Percentiles rank a stretch among this genome's conserved stretches.
These are phyloP conservation scores for Oostethus manadensis DNA, from an alignment of 2,113 vertebrate genomes.

Conservation along the genomic window DNA sequence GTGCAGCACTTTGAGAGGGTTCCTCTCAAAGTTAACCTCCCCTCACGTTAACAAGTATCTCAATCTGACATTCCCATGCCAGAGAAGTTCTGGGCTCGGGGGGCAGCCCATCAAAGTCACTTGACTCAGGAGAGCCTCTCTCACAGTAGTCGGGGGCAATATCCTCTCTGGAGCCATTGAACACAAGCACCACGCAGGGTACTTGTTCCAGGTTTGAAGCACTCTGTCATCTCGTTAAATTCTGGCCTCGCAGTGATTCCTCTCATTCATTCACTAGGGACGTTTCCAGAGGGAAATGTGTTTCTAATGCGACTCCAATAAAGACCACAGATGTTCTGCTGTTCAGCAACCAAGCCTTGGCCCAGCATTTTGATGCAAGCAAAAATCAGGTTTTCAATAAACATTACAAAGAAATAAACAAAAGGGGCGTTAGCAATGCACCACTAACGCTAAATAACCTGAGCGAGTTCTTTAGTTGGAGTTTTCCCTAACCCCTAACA, in stretches of 20 bases:
- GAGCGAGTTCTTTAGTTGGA: too few relatives aligned
- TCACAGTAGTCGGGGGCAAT: constrained; percentile 45
- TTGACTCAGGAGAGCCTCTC: constrained; percentile 61
- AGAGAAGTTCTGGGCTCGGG: constrained; percentile 42
- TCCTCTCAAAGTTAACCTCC: constrained; percentile 27
- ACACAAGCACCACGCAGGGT: constrained; percentile 50
- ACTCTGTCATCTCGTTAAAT: constrained; percentile 38
- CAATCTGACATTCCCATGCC: constrained; percentile 51
- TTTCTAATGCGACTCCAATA: constrained; percentile 4
- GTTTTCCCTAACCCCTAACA: too few relatives aligned
- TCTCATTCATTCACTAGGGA: constrained; percentile 36
- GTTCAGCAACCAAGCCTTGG: constrained; percentile 1
- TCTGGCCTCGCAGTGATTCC: constrained; percentile 37
- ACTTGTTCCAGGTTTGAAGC: constrained; percentile 42
- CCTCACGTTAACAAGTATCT: constrained; percentile 45
- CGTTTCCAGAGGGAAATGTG: constrained; percentile 21
- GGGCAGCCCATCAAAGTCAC: constrained; percentile 63
- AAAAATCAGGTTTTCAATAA: background rate
- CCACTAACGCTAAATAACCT: too few relatives aligned
- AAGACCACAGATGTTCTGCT: constrained; percentile 3
- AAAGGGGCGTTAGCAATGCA: too few relatives aligned
- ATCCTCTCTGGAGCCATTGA: constrained; percentile 55
- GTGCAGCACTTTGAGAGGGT: constrained; percentile 36
- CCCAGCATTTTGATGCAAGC: background rate
- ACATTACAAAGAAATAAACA: background rate